These are phyloP conservation scores for Tricholauxania praeusta DNA, from an alignment of 2,888 invertebrate genomes.

Conservation along the genomic window DNA sequence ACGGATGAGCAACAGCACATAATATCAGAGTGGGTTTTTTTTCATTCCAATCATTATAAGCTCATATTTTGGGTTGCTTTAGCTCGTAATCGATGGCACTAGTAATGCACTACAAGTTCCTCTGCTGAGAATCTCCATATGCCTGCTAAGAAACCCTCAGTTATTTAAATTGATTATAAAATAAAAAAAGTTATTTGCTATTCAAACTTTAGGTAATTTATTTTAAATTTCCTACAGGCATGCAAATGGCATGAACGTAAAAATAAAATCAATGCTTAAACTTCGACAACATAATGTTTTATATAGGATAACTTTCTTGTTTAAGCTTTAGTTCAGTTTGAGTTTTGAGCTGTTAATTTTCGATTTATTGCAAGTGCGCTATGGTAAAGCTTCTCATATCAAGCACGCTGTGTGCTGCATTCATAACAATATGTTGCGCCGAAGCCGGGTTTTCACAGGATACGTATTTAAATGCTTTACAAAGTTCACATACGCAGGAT, in stretches of 20 bases:
- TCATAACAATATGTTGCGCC: constrained; percentile 16
- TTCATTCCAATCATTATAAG: too few species aligned
- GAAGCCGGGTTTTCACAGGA: constrained; percentile 52
- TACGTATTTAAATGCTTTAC: constrained; percentile 60
- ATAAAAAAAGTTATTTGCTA: too few species aligned
- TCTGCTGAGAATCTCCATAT: too few species aligned
- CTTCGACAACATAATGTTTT: constrained; percentile 24
- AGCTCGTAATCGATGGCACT: too few species aligned
- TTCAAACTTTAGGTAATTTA: too few species aligned
- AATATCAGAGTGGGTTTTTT: too few species aligned
- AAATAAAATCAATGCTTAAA: constrained; percentile 23
- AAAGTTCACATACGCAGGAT: constrained; percentile 57
- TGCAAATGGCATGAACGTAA: neutral
- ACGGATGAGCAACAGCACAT: too few species aligned
- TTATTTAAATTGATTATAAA: too few species aligned
- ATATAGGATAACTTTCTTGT: constrained; percentile 25
- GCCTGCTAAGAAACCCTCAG: too few species aligned
- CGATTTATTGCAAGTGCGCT: constrained; percentile 1
- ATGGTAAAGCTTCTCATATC: constrained; percentile 10
- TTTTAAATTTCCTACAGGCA: constrained; percentile 16
- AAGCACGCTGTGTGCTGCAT: constrained; percentile 37
- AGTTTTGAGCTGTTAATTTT: constrained; percentile 12
- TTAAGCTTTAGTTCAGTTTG: constrained; percentile 19
- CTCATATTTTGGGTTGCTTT: too few species aligned
- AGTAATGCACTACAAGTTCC: too few species aligned